Evolutionary conservation across 2,113 vertebrate genomes (phyloP), one percentile per base, ranked within the genome.

Genomic region (Clinocottus analis): DNA sequence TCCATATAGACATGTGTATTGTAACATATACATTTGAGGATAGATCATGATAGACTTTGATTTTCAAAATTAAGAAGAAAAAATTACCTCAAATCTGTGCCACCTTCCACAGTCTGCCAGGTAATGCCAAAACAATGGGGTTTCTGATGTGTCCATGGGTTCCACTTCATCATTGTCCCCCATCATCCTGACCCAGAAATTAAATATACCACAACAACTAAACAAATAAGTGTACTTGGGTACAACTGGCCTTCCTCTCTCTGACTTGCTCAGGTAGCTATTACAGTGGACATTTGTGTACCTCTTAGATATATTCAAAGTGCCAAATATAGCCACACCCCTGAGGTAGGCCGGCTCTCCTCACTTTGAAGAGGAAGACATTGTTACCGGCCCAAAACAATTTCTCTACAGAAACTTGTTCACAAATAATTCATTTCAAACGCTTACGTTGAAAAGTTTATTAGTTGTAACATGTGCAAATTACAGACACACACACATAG

Each of bases 51-150:
- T 19, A 19, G 14, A 39, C 3, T 39, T 7, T 35, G 5, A 27
- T 21, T 1, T 35, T 13, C n/a, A 43, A 16, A 5, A 39, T 61
- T 14, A 63, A 29, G 1, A 53, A 61, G 35, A 0, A 45, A 11
- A 2, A 21, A 0, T 29, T 95, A 98, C 97, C 96, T 97, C 95
- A 90, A 96, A 95, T 92, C 93, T 95, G 84, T 97, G 96, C 96
- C 97, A 97, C 82, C 94, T 93, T 47, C 96, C 96, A 79, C 96
- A 97, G 21, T 96, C 96, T 0, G 94, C 96, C 85, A 97, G 89
- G 77, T 96, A 97, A 90, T 95, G 96, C 97, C 97, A 97, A 67
- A 81, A 90, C 95, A 95, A 96, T 14, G 94, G 94, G 0, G 80
- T 91, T 1, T 97, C 95, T 0, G 95, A 95, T 0, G 95, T 96